Evolutionary conservation across 30 jellyfish, hydroid and myxozoan genomes (phyloP).

Genomic region (Catostylus mosaicus): DNA sequence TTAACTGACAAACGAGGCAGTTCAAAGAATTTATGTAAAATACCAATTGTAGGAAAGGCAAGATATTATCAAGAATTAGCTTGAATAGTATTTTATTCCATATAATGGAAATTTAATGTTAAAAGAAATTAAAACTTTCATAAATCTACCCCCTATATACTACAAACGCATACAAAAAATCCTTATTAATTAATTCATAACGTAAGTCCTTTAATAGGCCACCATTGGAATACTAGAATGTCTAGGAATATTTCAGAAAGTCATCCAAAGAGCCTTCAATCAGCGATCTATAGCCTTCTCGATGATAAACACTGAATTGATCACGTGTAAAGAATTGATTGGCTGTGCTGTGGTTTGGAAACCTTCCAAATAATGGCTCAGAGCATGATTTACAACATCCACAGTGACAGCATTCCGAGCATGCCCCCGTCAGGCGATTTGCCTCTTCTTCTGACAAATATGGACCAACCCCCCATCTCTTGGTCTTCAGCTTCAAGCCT

Average conservation of each 20-base stretch:
- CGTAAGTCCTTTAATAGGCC: background rate
- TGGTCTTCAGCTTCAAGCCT: constrained; percentile 31
- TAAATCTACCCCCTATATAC: too few relatives aligned
- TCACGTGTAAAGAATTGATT: constrained; percentile 78
- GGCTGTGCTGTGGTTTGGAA: constrained; percentile 80
- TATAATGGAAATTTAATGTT: too few relatives aligned
- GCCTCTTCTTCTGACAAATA: constrained; percentile 44
- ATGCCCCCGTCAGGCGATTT: constrained; percentile 59
- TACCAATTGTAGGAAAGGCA: too few relatives aligned
- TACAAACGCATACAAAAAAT: too few relatives aligned
- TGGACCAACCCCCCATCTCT: constrained; percentile 80
- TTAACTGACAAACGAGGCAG: too few relatives aligned
- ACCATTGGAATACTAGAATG: background rate
- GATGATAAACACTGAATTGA: constrained; percentile 77
- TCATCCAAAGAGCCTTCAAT: constrained; percentile 44
- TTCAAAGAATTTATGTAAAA: too few relatives aligned
- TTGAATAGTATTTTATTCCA: too few relatives aligned
- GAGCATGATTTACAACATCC: constrained; percentile 50
- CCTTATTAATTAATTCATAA: background rate
- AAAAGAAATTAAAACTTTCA: too few relatives aligned
- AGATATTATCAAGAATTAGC: too few relatives aligned
- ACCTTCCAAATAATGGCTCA: constrained; percentile 65
- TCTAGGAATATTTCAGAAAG: too few relatives aligned
- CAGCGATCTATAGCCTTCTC: constrained; percentile 80
- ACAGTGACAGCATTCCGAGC: constrained; percentile 70